Base-by-base conservation (phyloP, 1,140 invertebrate species). In the Tyrophagus putrescentiae region DNA sequence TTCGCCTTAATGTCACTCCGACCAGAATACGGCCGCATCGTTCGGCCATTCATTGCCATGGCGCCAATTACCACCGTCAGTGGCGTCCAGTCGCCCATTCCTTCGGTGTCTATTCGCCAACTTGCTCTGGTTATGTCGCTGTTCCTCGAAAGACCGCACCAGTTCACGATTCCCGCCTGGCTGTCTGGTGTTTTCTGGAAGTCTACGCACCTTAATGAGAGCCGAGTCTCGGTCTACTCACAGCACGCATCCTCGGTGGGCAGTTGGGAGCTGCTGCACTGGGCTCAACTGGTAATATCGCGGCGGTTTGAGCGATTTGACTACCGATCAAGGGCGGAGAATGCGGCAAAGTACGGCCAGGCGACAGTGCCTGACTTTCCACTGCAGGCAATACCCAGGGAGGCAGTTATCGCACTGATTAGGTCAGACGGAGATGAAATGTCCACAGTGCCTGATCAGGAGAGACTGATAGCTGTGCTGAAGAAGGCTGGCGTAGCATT, bases 201-300 rank as follows among this genome's bases (percentile, higher is more conserved):
- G 16, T 66, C 69, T 57, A 72, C 73, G 66, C n/a, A 63, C 53
- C 28, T 63, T 11, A 59, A 59, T 45, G 7, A 84, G 81, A 82
- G 81, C 27, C 74, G 82, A 67, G 61, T 88, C 0, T 82, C 84
- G 0, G 77, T 84, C 0, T 84, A 88, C 66, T 70, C 85, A 2
- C 78, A 79, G 11, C 84, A 94, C 69, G 91, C 91, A 3, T 84
- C 86, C 1, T 88, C n/a, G n/a, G 78, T 86, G 1, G 85, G 87
- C 0, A 78, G 80, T 0, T 80, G 80, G 67, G 87, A 87, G 66
- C 67, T 92, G 7, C 72, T 84, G 16, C 76, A 79, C 63, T 78
- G 68, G 65, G 72, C 68, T 27, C 76, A 78, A 68, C 72, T 31
- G 13, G 32, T 60, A 23, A 9, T 41, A 25, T 21, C 28, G 4